These are phyloP conservation scores for Drosophila kikkawai DNA, from an alignment of 1,140 invertebrate species.

Conservation along the genomic window DNA sequence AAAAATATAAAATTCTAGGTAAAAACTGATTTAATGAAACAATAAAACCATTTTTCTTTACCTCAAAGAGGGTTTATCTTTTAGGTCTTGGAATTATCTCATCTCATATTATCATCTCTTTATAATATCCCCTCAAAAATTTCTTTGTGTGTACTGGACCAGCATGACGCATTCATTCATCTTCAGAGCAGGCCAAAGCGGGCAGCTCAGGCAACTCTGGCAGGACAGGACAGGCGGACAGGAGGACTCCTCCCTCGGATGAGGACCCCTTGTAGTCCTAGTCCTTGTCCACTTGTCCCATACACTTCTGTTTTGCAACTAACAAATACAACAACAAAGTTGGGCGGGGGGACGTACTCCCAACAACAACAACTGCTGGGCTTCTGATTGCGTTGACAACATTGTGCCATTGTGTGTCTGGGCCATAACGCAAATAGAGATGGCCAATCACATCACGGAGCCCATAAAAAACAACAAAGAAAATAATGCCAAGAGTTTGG, in stretches of 20 bases:
- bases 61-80: background rate
- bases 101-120: background rate
- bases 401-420: conserved; percentile 73
- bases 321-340: conserved; percentile 37
- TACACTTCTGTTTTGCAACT: conserved; percentile 62
- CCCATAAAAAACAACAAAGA: conserved; percentile 3
- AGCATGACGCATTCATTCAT: conserved; percentile 63
- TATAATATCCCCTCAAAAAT: background rate
- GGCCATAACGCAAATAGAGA: conserved; percentile 49
- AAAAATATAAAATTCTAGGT: background rate
- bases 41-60: too few species aligned
- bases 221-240: background rate
- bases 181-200: conserved; percentile 21
- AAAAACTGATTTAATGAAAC: too few species aligned
- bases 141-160: background rate
- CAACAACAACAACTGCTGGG: conserved; percentile 34
- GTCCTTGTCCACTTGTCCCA: conserved; percentile 45
- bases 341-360: conserved; percentile 1
- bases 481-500: conserved; percentile 5
- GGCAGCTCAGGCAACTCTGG: background rate
- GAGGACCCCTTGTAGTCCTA: conserved; percentile 3
- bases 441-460: conserved; percentile 37
- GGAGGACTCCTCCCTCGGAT: conserved; percentile 27
- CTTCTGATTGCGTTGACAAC: conserved; percentile 80
- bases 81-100: too few species aligned